phyloP scores from a whole-genome alignment of 2,113 vertebrate species.

The chimpanzee (Pan troglodytes) region NHGRI_mPanTro3-v2.1_pri NC_072401.2:118429501-118430000 shows the following conservation, averaged over 20 bases:
- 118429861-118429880: background rate
- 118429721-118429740: background rate
- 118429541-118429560: too few relatives aligned
- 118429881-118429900: background rate
- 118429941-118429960: background rate
- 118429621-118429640: background rate
- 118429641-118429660: background rate
- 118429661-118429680: background rate
- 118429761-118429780: background rate
- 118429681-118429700: background rate
- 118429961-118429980: background rate
- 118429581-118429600: too few relatives aligned
- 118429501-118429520: too few relatives aligned
- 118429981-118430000: background rate
- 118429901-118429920: background rate
- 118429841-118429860: background rate
- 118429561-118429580: too few relatives aligned
- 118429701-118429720: background rate
- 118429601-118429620: background rate
- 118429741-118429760: background rate
- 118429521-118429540: too few relatives aligned
- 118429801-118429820: background rate
- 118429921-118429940: background rate
- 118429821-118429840: background rate
- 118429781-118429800: background rate